Conservation (phyloP, 2,888 invertebrate genomes). For the Drosophila differens region DNA sequence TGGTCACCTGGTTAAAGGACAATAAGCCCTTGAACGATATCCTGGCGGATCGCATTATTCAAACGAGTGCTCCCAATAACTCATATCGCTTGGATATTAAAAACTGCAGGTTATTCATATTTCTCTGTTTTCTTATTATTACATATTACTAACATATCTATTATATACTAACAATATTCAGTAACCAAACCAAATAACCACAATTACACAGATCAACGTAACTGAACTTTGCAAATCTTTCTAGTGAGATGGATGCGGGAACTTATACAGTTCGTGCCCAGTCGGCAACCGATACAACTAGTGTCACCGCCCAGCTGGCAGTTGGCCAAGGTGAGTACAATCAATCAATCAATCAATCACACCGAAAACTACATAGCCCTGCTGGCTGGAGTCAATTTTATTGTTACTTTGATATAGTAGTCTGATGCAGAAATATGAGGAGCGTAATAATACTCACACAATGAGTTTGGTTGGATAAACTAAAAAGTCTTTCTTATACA, state of each 20-base stretch:
- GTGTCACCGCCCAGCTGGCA: slow-evolving; percentile 94
- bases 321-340: slow-evolving; percentile 90
- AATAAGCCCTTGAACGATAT: slow-evolving; percentile 92
- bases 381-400: background rate
- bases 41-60: slow-evolving; percentile 90
- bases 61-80: slow-evolving; percentile 87
- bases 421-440: too few relatives aligned
- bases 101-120: slow-evolving; percentile 87
- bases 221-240: slow-evolving; percentile 21
- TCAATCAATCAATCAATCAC: background rate
- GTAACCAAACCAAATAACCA: slow-evolving; percentile 6
- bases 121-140: background rate
- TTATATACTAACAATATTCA: slow-evolving; percentile 4
- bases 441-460: too few relatives aligned
- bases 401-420: background rate
- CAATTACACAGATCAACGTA: slow-evolving; percentile 3
- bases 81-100: slow-evolving; percentile 90
- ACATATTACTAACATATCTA: background rate
- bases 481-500: too few relatives aligned
- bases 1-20: slow-evolving; percentile 94
- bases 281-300: slow-evolving; percentile 91
- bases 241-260: slow-evolving; percentile 91
- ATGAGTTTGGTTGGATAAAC: too few relatives aligned
- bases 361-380: background rate
- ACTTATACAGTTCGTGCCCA: slow-evolving; percentile 95